These are phyloP conservation scores for Epizoanthus stellaris DNA, from an alignment of 92 coral and sea anemone species.

Conservation along the genomic window DNA sequence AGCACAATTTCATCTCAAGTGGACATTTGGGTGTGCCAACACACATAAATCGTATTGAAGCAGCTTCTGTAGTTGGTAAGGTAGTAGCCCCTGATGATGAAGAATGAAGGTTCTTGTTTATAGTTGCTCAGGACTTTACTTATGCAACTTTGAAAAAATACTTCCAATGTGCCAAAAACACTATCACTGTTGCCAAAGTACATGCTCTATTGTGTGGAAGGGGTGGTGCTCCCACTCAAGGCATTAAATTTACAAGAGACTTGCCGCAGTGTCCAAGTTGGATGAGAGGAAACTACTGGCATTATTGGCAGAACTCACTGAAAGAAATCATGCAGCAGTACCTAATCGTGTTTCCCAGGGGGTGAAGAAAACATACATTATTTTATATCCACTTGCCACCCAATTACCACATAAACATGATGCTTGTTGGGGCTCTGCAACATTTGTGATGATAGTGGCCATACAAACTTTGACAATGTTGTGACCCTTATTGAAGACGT, in stretches of 20 bases:
- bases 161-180: not conserved
- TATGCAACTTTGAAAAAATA: not conserved
- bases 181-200: not conserved
- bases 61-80: too few species aligned
- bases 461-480: too few species aligned
- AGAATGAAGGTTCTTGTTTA: not conserved
- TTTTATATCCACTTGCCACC: too few species aligned
- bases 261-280: slow-evolving; percentile 26
- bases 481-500: too few species aligned
- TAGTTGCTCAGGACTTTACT: not conserved
- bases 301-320: slow-evolving; percentile 22
- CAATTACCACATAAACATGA: too few species aligned
- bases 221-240: slow-evolving; percentile 12
- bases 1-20: too few species aligned
- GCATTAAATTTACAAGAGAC: slow-evolving; percentile 15
- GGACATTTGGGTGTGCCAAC: too few species aligned
- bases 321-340: not conserved
- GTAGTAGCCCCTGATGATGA: not conserved
- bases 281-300: slow-evolving; percentile 36
- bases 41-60: too few species aligned
- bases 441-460: too few species aligned
- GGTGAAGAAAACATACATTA: not conserved
- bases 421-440: too few species aligned
- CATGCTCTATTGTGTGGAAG: slow-evolving; percentile 1
- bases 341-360: not conserved